Evolutionary conservation across 2,888 invertebrate genomes (phyloP).

Genomic region (Blera fallax): DNA sequence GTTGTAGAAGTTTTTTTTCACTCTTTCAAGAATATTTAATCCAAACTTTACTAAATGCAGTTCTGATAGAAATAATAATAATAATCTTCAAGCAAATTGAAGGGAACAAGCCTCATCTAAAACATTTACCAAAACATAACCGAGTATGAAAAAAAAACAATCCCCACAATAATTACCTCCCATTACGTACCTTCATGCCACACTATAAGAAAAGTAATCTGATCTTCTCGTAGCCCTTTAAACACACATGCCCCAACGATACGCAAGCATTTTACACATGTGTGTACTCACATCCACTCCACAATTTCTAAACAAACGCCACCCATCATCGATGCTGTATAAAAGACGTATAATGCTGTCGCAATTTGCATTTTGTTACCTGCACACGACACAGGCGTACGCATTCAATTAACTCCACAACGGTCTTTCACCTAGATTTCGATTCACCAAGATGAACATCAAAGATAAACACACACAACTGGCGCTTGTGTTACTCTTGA

Average conservation of each 20-base stretch:
- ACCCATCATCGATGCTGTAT: conserved; percentile 32
- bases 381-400: conserved; percentile 57
- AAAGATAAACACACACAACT: conserved; percentile 22
- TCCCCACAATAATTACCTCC: background rate
- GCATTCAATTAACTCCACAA: conserved; percentile 56
- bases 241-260: background rate
- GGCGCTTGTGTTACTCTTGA: conserved; percentile 30
- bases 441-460: conserved; percentile 40
- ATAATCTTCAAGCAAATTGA: background rate
- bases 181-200: background rate
- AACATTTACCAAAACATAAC: background rate
- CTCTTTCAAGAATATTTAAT: no score
- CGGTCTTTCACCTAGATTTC: conserved; percentile 18
- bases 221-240: conserved; percentile 23
- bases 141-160: background rate
- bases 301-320: background rate
- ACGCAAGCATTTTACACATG: background rate
- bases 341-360: conserved; percentile 49
- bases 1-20: no score
- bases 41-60: no score
- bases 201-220: conserved; percentile 29
- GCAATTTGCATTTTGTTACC: conserved; percentile 68
- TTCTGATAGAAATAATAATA: no score
- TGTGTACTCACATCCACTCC: background rate
- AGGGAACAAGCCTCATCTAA: background rate